Percentiles rank a stretch among this genome's conserved stretches.
Evolutionary conservation across 2,797 vertebrate species (phyloP).

Genomic region (Hippoglossus hippoglossus): DNA sequence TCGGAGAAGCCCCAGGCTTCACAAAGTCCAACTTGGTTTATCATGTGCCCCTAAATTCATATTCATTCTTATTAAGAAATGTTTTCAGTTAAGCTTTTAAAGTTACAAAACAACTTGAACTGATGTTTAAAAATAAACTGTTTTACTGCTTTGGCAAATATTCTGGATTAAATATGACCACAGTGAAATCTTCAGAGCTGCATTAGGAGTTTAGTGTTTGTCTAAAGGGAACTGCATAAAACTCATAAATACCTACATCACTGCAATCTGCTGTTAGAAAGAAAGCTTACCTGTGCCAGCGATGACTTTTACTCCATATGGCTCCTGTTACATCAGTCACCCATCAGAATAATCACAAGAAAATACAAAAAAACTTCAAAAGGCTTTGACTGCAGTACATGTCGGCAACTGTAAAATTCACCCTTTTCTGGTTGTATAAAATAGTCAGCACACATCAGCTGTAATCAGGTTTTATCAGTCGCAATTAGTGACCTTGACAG

Average conservation of each 20-base stretch:
- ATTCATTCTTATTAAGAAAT: constrained; percentile 20
- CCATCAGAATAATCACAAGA: constrained; percentile 32
- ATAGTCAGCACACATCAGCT: background rate
- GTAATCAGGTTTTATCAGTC: background rate
- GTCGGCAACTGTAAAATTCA: background rate
- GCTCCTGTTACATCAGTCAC: constrained; percentile 19
- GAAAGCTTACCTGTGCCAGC: constrained; percentile 57
- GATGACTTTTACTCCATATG: constrained; percentile 55
- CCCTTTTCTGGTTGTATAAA: background rate
- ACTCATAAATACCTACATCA: constrained; percentile 77
- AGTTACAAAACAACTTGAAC: background rate
- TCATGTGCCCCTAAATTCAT: constrained; percentile 27
- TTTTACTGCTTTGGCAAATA: constrained; percentile 9
- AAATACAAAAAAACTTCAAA: constrained; percentile 15
- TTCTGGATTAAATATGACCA: constrained; percentile 15
- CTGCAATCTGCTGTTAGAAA: constrained; percentile 54
- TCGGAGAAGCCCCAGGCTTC: constrained; percentile 19
- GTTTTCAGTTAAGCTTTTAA: background rate
- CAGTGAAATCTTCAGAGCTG: background rate
- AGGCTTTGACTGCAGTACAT: background rate
- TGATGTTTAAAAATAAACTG: background rate
- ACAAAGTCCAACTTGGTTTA: constrained; percentile 7
- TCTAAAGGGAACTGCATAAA: constrained; percentile 23
- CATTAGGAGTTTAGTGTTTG: constrained; percentile 24
- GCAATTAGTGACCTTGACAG: constrained; percentile 38